Evolutionary conservation across 1,140 invertebrate genomes (phyloP).

Genomic region (Macrostomum lignano): DNA sequence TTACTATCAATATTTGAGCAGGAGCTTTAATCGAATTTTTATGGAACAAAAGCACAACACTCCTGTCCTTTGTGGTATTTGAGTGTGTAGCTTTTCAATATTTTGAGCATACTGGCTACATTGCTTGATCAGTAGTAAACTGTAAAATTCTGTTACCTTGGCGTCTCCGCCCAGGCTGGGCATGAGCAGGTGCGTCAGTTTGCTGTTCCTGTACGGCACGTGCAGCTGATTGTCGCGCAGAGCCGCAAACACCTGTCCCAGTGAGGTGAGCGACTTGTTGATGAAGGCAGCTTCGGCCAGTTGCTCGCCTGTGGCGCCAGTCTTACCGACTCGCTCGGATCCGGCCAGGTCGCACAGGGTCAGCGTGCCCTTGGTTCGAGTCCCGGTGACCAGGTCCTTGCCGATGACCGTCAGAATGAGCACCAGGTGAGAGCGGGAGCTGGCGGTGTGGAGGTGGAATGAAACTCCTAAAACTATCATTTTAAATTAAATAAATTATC

Average conservation of each 20-base stretch:
- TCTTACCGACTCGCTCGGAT: conserved; percentile 23
- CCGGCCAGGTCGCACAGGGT: conserved; percentile 18
- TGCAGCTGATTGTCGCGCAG: not conserved
- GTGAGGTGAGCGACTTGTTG: conserved; percentile 22
- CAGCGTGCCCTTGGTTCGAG: conserved; percentile 12
- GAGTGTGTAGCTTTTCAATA: no score
- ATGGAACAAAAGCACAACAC: no score
- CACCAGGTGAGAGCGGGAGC: conserved; percentile 31
- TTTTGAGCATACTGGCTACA: no score
- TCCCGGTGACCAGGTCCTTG: conserved; percentile 19
- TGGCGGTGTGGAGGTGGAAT: no score
- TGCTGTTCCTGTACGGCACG: conserved; percentile 63
- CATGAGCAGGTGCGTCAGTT: conserved; percentile 59
- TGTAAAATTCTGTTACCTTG: no score
- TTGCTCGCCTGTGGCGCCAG: conserved; percentile 21
- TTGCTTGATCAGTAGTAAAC: no score
- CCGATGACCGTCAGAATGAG: conserved; percentile 32
- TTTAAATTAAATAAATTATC: no score
- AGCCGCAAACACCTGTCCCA: conserved; percentile 16
- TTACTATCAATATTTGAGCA: no score
- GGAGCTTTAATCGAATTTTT: no score
- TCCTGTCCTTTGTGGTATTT: no score
- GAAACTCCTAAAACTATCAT: no score
- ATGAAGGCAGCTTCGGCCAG: conserved; percentile 24
- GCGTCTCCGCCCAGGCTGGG: conserved; percentile 66